Conservation (phyloP, 2,797 vertebrate genomes). For the Otolemur crassicaudatus region DNA sequence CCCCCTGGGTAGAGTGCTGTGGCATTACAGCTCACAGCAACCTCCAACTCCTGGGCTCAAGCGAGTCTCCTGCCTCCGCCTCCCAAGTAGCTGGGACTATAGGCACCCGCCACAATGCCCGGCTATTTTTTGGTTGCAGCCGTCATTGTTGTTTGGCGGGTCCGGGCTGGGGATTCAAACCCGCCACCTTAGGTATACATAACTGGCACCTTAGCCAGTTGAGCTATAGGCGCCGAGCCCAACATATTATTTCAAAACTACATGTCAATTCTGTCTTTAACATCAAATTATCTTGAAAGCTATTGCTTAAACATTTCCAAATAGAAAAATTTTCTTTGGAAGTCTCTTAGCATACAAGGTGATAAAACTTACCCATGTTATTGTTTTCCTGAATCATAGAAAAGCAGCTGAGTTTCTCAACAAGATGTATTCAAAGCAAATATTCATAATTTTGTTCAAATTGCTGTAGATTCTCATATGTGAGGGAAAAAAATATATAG, state of each 20-base stretch:
- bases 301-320: conserved; percentile 48
- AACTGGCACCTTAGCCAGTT: too few species aligned
- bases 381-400: conserved; percentile 60
- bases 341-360: conserved; percentile 51
- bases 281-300: background rate
- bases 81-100: too few species aligned
- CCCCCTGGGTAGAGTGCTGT: too few species aligned
- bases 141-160: too few species aligned
- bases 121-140: too few species aligned
- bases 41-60: too few species aligned
- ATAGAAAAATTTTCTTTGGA: conserved; percentile 22
- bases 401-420: conserved; percentile 58
- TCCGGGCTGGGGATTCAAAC: too few species aligned
- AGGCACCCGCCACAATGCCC: too few species aligned
- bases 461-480: conserved; percentile 19
- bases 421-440: conserved; percentile 67
- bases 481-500: background rate
- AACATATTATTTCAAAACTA: conserved; percentile 38
- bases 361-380: conserved; percentile 70
- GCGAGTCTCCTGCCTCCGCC: too few species aligned
- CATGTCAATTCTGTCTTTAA: conserved; percentile 39
- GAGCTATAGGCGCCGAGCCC: too few species aligned
- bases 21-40: too few species aligned
- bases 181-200: too few species aligned
- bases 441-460: conserved; percentile 55